Evolutionary conservation across 2,797 vertebrate species (phyloP).

Genomic region (Brotula barbata): DNA sequence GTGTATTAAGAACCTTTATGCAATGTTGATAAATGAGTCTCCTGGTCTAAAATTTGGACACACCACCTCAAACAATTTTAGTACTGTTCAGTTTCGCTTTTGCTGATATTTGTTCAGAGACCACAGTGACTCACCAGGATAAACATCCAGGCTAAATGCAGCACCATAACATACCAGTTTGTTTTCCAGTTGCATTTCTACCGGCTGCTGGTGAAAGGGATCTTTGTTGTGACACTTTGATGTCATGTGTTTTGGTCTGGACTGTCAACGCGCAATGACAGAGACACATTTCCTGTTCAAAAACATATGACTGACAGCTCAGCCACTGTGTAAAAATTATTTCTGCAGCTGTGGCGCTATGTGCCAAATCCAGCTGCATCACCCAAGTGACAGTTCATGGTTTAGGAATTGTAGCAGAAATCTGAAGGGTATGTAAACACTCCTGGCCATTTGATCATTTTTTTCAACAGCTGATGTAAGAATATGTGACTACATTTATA

Average conservation of each 20-base stretch:
- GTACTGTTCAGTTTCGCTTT: background rate
- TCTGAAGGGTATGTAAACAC: no score
- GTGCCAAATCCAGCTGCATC: background rate
- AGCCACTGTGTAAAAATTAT: slow-evolving; percentile 1
- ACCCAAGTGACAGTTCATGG: no score
- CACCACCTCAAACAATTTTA: background rate
- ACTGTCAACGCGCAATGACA: background rate
- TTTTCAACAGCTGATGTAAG: no score
- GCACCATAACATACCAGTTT: background rate
- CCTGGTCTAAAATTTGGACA: no score
- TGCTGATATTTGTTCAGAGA: no score
- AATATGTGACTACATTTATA: no score
- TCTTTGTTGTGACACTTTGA: background rate
- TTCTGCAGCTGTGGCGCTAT: slow-evolving; percentile 31
- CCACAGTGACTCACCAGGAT: no score
- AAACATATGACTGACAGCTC: background rate
- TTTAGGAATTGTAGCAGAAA: no score
- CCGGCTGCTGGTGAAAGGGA: background rate
- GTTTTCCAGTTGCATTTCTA: background rate
- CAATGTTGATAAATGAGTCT: no score
- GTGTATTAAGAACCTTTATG: no score
- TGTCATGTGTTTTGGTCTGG: background rate
- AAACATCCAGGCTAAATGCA: no score
- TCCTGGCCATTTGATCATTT: no score
- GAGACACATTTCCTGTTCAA: background rate